Evolutionary conservation across 2,888 invertebrate species (phyloP).

Genomic region (Stegana nigrithorax): DNA sequence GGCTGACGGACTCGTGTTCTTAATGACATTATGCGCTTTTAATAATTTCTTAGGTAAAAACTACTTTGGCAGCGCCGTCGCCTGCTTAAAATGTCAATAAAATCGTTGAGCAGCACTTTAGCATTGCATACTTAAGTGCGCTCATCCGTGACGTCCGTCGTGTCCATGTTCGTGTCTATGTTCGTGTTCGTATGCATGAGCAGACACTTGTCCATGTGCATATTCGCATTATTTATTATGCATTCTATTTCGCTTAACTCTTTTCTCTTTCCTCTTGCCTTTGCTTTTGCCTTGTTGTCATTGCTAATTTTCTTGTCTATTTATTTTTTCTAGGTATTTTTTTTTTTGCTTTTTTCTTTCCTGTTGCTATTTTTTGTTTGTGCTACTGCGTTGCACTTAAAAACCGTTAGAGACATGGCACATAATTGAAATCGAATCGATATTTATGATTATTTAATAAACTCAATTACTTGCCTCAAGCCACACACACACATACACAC

Average conservation of each 20-base stretch:
- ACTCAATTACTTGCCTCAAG: conserved; percentile 44
- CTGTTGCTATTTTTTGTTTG: not conserved
- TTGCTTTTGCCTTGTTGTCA: not conserved
- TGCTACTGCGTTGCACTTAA: not conserved
- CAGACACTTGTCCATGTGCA: not conserved
- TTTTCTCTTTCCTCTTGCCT: not conserved
- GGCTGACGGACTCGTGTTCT: not conserved
- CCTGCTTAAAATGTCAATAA: too few relatives aligned
- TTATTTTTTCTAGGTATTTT: not conserved
- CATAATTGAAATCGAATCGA: conserved; percentile 41
- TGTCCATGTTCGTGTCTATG: too few relatives aligned
- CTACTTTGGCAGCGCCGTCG: too few relatives aligned
- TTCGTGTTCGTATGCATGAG: too few relatives aligned
- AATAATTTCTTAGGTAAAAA: not conserved
- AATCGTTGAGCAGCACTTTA: too few relatives aligned
- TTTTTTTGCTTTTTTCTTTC: not conserved
- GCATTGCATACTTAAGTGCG: too few relatives aligned
- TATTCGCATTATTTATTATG: not conserved
- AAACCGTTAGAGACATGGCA: not conserved
- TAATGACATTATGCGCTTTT: not conserved
- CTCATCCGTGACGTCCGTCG: too few relatives aligned
- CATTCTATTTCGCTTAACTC: not conserved
- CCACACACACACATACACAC: too few relatives aligned
- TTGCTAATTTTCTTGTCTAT: not conserved
- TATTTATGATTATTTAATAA: conserved; percentile 60